These are phyloP conservation scores for Amphipoea lucens DNA, from an alignment of 2,888 invertebrate species.

Conservation along the genomic window DNA sequence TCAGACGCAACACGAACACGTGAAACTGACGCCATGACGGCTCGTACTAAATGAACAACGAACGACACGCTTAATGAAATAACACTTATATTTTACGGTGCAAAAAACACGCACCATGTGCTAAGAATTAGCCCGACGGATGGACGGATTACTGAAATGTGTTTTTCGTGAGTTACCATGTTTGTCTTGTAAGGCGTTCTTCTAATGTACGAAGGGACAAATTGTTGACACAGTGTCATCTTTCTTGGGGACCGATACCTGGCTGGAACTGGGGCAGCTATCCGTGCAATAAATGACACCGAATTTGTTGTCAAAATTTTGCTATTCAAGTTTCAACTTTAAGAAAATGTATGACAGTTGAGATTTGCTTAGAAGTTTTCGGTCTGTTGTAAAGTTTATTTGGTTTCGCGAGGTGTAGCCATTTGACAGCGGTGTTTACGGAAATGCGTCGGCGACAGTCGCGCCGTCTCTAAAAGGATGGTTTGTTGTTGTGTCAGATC, in stretches of 20 bases:
- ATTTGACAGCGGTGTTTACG: conserved; percentile 78
- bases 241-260: conserved; percentile 87
- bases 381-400: conserved; percentile 65
- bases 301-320: conserved; percentile 47
- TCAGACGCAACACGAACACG: conserved; percentile 70
- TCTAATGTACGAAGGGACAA: conserved; percentile 85
- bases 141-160: conserved; percentile 88
- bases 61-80: conserved; percentile 86
- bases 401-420: conserved; percentile 72
- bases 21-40: conserved; percentile 66
- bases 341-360: conserved; percentile 43
- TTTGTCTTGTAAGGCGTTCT: conserved; percentile 87
- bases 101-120: conserved; percentile 88
- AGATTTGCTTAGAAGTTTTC: conserved; percentile 28
- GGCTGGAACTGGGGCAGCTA: conserved; percentile 77
- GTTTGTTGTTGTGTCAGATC: conserved; percentile 79
- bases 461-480: conserved; percentile 72
- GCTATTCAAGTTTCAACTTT: conserved; percentile 68
- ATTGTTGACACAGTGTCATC: conserved; percentile 89
- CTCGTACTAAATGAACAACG: conserved; percentile 71
- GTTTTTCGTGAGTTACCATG: conserved; percentile 86
- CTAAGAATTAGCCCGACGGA: conserved; percentile 86
- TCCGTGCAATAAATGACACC: conserved; percentile 67
- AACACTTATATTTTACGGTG: conserved; percentile 85
- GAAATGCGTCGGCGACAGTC: conserved; percentile 85